These are phyloP conservation scores for Semotilus atromaculatus DNA, from an alignment of 2,797 vertebrate genomes.

Conservation along the genomic window DNA sequence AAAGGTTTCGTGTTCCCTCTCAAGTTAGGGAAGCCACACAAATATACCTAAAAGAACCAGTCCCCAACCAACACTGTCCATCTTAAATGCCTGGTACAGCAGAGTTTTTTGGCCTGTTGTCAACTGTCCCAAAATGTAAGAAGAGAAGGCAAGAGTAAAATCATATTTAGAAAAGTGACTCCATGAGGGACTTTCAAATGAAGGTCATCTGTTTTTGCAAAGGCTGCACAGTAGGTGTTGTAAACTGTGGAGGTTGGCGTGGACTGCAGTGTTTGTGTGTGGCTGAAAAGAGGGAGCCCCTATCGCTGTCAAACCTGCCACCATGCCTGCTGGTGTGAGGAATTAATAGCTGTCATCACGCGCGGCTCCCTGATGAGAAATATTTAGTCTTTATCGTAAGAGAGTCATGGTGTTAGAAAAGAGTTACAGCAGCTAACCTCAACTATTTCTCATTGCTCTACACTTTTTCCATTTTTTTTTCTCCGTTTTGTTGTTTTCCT, in stretches of 20 bases:
- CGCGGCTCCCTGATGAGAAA: conserved; percentile 62
- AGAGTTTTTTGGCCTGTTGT: conserved; percentile 14
- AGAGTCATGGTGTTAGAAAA: conserved; percentile 55
- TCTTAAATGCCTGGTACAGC: neutral
- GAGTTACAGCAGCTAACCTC: conserved; percentile 65
- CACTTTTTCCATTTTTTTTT: neutral
- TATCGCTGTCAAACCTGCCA: conserved; percentile 52
- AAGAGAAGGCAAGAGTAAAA: conserved; percentile 26
- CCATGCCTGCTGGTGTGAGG: conserved; percentile 46
- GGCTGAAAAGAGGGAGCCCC: conserved; percentile 49
- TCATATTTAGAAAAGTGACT: conserved; percentile 21
- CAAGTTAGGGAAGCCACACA: neutral
- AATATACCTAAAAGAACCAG: neutral
- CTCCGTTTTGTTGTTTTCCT: neutral
- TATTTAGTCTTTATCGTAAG: conserved; percentile 72
- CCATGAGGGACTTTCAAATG: neutral
- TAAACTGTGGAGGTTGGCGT: conserved; percentile 27
- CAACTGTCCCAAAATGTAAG: neutral
- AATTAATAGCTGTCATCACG: conserved; percentile 67
- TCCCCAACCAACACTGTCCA: neutral
- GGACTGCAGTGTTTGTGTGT: conserved; percentile 47
- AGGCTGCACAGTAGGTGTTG: neutral
- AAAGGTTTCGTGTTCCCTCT: neutral
- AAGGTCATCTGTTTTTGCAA: conserved; percentile 28
- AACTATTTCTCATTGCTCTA: conserved; percentile 50